phyloP scores from a whole-genome alignment of 2,797 vertebrate species.

The Pangasius djambal region DNA sequence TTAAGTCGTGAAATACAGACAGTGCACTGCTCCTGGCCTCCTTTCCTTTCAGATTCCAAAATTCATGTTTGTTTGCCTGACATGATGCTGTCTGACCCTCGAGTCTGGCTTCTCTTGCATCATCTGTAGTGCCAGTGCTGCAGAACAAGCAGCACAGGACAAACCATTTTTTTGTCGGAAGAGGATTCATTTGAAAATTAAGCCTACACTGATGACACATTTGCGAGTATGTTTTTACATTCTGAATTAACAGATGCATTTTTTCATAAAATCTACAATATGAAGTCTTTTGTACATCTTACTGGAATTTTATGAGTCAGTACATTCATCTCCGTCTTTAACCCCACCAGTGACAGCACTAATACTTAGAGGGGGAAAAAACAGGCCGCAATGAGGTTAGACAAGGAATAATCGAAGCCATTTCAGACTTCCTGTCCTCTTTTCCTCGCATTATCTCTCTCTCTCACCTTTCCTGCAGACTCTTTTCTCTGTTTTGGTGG shows the following conservation, averaged over 20 bases:
- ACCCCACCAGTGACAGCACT: neutral
- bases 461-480: slow-evolving; percentile 82
- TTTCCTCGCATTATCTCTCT: slow-evolving; percentile 65
- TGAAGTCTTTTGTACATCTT: neutral
- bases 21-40: neutral
- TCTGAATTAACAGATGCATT: neutral
- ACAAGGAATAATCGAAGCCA: neutral
- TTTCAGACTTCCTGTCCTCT: slow-evolving; percentile 26
- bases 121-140: too few species aligned
- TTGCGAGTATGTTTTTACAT: neutral
- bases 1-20: neutral
- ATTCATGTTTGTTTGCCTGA: neutral
- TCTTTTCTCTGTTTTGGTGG: slow-evolving; percentile 81
- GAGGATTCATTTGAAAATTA: neutral
- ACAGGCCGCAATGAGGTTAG: neutral
- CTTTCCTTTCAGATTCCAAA: neutral
- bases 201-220: neutral
- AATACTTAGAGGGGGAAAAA: too few species aligned
- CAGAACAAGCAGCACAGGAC: neutral
- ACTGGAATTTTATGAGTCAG: neutral
- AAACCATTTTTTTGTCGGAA: neutral
- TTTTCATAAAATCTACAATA: neutral
- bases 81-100: neutral
- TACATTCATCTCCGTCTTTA: neutral
- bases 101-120: neutral